Evolutionary conservation across 2,888 invertebrate genomes (phyloP), one percentile per base, ranked within the genome.

Genomic region (Leptarthrus brevirostris): DNA sequence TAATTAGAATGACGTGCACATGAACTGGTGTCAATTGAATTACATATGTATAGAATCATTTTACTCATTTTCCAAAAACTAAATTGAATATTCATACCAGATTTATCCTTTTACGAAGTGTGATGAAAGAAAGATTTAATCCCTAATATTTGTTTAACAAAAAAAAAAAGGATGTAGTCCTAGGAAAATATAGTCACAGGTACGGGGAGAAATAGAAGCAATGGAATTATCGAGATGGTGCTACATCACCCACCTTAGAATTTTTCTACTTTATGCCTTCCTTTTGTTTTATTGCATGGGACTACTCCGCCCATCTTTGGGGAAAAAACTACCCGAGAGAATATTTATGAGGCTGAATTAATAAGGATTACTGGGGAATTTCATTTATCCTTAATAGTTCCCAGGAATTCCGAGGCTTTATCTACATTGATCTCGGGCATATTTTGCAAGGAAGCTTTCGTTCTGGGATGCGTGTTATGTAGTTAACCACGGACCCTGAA

Each of bases 281-380:
- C 47, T 40, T 24, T 66, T 47, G 14, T 66, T 66, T 47, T 47
- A 34, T 58, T 58, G 58, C 58, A 34, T 36, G n/a, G 58, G 22
- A 58, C 36, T 58, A 58, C 58, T 36, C 58, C 58, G 18, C 36
- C 58, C 36, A 56, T 3, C 12, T 54, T n/a, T 26, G 26, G 12
- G 30, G 54, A 14, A 26, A 5, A 26, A 54, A 54, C 24, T 26
- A 14, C 73, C 54, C 30, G n/a, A 66, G 54, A 71, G 74, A 74
- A 74, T 74, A 74, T 74, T 74, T 74, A 74, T 74, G 74, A 74
- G 72, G 47, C 53, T 74, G 74, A 74, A 74, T 74, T 74, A 74
- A 74, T 74, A 74, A 74, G 74, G 74, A 74, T 74, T 74, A 74
- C 72, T 64, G 64, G 61, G 66, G 74, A 74, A 74, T 74, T 74